phyloP scores from a whole-genome alignment of 1,140 invertebrate species.

The Lethocerus indicus region DNA sequence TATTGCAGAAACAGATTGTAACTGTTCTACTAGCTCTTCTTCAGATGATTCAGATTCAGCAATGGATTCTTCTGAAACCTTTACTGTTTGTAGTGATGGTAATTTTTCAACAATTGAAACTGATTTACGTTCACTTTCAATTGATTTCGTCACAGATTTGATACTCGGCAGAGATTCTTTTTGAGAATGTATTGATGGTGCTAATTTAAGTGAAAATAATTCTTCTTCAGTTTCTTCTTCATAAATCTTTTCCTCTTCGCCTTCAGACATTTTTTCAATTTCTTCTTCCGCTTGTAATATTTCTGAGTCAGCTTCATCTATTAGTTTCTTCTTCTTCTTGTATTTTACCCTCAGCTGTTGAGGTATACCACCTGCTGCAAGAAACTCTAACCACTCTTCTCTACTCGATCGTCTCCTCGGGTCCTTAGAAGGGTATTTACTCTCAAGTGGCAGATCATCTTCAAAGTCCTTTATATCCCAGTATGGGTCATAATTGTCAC shows the following conservation, averaged over 20 bases:
- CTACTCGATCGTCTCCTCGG: background rate
- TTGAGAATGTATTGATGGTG: too few species aligned
- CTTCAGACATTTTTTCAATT: background rate
- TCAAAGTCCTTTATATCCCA: background rate
- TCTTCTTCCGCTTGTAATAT: background rate
- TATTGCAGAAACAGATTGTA: too few species aligned
- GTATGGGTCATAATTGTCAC: background rate
- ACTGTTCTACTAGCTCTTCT: too few species aligned
- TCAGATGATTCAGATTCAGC: too few species aligned
- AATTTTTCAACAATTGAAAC: too few species aligned
- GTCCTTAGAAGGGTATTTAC: background rate
- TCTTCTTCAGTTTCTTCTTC: background rate
- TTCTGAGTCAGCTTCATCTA: background rate
- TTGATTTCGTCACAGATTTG: too few species aligned
- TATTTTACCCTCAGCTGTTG: background rate
- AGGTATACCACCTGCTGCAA: background rate
- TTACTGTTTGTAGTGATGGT: too few species aligned
- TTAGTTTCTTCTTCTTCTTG: background rate
- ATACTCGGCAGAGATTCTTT: too few species aligned
- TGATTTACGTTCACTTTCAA: too few species aligned
- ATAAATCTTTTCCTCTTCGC: background rate
- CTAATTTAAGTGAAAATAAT: too few species aligned
- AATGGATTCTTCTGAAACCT: too few species aligned
- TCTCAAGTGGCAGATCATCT: background rate
- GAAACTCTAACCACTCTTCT: background rate